Evolutionary conservation across 2,797 vertebrate species (phyloP), one percentile per base, ranked within the genome.

Genomic region (Coccyzus lansbergi): DNA sequence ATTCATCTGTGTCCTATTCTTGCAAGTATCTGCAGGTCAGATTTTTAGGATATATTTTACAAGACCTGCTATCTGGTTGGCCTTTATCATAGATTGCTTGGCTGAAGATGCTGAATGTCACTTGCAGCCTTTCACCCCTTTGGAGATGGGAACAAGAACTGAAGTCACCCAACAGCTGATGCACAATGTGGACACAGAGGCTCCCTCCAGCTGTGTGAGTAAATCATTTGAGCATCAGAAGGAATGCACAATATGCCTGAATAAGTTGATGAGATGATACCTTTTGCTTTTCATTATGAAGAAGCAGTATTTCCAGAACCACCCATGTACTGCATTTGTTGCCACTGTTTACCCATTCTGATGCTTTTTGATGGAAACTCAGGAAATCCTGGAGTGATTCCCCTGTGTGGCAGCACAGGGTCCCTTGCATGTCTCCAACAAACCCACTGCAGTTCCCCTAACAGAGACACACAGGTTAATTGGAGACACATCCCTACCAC

Each of bases 1-100:
- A 83, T 69, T 60, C 55, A 36, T 70, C 68, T 79, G 56, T 65
- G 62, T 79, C 92, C 75, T 80, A n/a, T 84, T 96, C 91, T 90
- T 76, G 33, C 40, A 74, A 42, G 72, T 67, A 76, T 88, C 88
- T 93, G 71, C 51, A 79, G n/a, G 60, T 70, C 64, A 55, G 69
- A 46, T 68, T 80, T 78, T 77, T 55, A 52, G 67, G 64, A 24
- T 60, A 2, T 34, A 31, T 69, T 60, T 68, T 67, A 72, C 18
- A 65, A 70, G 24, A 33, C 51, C n/a, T 51, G 20, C 51, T 69
- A n/a, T 55, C 59, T 79, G 48, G 25, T 51, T 6, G 2, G 36
- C n/a, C 19, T 85, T 84, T 88, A 53, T n/a, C 36, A 6, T 31
- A 70, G 44, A 11, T 5, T 34, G 36, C 68, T 83, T 55, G 55